Base-by-base conservation (phyloP, 30 jellyfish, hydroid and myxozoan species). In the Sanderia malayensis region DNA sequence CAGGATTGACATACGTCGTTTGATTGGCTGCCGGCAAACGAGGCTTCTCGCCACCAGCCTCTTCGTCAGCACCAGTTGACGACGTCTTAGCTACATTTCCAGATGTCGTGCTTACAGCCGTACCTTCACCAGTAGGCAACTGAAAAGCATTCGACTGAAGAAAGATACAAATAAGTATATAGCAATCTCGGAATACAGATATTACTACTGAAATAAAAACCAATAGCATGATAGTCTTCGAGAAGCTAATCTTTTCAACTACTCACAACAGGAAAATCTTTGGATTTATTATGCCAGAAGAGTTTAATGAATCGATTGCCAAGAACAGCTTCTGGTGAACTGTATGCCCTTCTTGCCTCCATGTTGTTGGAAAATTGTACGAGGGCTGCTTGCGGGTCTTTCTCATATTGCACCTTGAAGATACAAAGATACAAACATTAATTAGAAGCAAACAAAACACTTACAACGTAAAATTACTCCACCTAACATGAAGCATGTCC, bases 291-390 rank as follows among this genome's bases (percentile, higher is more conserved):
- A 58, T 94, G 99, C 97, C 97, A 94, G 63, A 87, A 94, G 77
- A 88, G 58, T 67, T 94, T 94, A 44, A 94, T 87, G 69, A 94
- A 94, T 22, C 99, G 90, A 70, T 94, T 94, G 10, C 99, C 99
- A 68, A 94, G 92, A 13, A 94, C 95, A 26, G 99, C 99, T 69
- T 94, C 99, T 4, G 99, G 97, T 22, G 96, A 82, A 46, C 82
- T 81, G 61, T 94, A 94, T 2, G 99, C 99, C 26, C 86, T 25
- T 45, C 95, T 67, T 1, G 99, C 99, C 67, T 83, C 96, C 17
- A 78, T 73, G 69, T 87, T 72, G 21, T 79, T 67, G 33, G 95
- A 61, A 79, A 94, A 94, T 52, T 94, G 99, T 19, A 94, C 71
- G 70, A 94, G 71, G 20, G 96, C 96, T 1, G 95, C 96, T 57